Percentiles rank a stretch among this genome's conserved stretches.
These are phyloP conservation scores for Orestias chungarensis DNA, from an alignment of 2,797 vertebrate genomes.

Conservation along the genomic window DNA sequence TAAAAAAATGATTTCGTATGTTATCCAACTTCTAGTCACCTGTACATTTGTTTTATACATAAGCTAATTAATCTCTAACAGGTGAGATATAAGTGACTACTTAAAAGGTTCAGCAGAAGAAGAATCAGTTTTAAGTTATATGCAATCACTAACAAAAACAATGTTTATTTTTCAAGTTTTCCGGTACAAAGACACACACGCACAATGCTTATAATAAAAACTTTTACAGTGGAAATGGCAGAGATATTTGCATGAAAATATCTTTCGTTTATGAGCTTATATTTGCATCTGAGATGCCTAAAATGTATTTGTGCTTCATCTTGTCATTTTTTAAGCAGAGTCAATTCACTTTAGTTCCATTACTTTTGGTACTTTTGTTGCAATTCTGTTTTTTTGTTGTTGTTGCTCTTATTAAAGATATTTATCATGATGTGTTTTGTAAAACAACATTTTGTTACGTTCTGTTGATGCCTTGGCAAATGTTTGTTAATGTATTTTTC, in stretches of 20 bases:
- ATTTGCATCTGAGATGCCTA: not conserved
- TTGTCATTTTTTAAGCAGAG: conserved; percentile 3
- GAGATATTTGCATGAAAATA: conserved; percentile 6
- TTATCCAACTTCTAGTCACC: not conserved
- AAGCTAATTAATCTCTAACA: conserved; percentile 13
- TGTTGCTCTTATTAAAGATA: not conserved
- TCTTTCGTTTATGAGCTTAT: not conserved
- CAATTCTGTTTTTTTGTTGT: not conserved
- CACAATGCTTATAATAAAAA: not conserved
- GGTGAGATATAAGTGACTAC: conserved; percentile 26
- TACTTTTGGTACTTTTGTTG: conserved; percentile 9
- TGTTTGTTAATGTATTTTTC: not conserved
- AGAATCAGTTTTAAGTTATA: conserved; percentile 30
- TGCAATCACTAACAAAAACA: conserved; percentile 32
- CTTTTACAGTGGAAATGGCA: conserved; percentile 12
- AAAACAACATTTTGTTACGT: not conserved
- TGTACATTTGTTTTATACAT: conserved; percentile 4
- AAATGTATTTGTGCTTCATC: not conserved
- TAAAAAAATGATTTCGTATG: conserved; percentile 16
- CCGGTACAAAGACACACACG: conserved; percentile 18
- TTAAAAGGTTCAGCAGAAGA: conserved; percentile 23
- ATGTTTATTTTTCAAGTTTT: conserved; percentile 33
- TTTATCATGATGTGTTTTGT: not conserved
- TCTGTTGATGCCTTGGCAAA: not conserved
- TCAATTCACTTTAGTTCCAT: conserved; percentile 21